Base-by-base conservation (phyloP, 1,140 invertebrate genomes). In the Battus philenor region DNA sequence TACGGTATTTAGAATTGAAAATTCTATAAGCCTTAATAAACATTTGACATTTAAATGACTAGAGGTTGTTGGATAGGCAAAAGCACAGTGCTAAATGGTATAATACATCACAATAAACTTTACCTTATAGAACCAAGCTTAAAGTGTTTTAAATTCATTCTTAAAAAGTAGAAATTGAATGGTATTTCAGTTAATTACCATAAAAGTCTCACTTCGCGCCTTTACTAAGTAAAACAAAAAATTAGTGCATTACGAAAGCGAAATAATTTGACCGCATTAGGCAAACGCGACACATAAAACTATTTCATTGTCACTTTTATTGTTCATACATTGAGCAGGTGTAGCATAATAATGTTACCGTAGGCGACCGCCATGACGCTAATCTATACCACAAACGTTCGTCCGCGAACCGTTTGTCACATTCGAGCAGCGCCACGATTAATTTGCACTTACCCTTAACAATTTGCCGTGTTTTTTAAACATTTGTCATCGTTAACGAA, bases 401-500 rank as follows among this genome's bases (percentile, higher is more conserved):
- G 50, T 67, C 61, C 43, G 38, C 50, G 54, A 44, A 12, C 52
- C 47, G 55, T 74, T 66, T 41, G 61, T 79, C 75, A 75, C 51
- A 59, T 58, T 76, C 59, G 69, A 68, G 53, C 32, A 54, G 50
- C 54, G 57, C 59, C 60, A 49, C 50, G 53, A 70, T 65, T 68
- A 75, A 79, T 72, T 74, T 64, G 51, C 70, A 57, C 68, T 38
- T 71, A 69, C 48, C 67, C 49, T 48, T 52, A 59, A 55, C 61
- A 76, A 73, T 78, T 82, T 66, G 56, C 45, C 50, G 52, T 53
- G 68, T 66, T 69, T 71, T 74, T 79, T 66, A 63, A 52, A 59
- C 64, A 73, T 76, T 77, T 72, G 68, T 79, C 69, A 78, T 68
- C 54, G 55, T 72, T 76, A 77, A 65, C 54, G 55, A 51, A 68